Conservation (phyloP, 2,113 vertebrate species). For the Nerophis lumbriciformis region DNA sequence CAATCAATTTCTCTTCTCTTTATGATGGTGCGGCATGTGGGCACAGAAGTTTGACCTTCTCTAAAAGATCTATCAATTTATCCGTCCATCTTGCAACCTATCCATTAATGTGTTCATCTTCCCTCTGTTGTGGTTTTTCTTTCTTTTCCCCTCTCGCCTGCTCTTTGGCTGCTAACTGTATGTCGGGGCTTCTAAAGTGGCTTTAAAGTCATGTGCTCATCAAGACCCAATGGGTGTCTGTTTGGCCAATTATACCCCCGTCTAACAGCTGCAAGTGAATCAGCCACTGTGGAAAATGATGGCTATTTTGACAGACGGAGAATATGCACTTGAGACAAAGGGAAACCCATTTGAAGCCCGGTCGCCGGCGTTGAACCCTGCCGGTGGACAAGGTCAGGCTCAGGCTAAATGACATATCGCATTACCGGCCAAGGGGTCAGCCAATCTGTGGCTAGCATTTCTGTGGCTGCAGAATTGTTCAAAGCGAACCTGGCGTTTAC, state of each 20-base stretch:
- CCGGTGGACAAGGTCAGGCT: constrained; percentile 52
- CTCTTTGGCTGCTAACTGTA: constrained; percentile 53
- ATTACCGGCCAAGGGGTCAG: constrained; percentile 58
- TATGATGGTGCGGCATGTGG: constrained; percentile 71
- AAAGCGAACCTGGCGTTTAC: constrained; percentile 33
- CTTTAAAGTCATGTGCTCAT: constrained; percentile 72
- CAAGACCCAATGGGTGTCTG: constrained; percentile 61
- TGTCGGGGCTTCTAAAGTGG: constrained; percentile 58
- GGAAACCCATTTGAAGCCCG: constrained; percentile 61
- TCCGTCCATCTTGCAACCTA: constrained; percentile 74
- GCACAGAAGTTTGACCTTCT: constrained; percentile 79
- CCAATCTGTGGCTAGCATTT: constrained; percentile 41
- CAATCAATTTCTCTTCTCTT: constrained; percentile 81
- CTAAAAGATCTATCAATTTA: constrained; percentile 80
- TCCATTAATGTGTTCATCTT: constrained; percentile 79
- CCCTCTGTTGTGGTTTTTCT: constrained; percentile 44
- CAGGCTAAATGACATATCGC: constrained; percentile 68
- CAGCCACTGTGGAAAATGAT: constrained; percentile 63
- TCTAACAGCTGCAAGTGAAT: constrained; percentile 58
- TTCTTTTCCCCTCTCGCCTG: constrained; percentile 25
- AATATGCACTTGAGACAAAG: constrained; percentile 75
- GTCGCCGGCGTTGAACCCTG: constrained; percentile 41
- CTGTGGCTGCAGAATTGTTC: constrained; percentile 32
- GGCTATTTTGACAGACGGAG: constrained; percentile 64
- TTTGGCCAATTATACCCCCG: constrained; percentile 71